Evolutionary conservation across 2,797 vertebrate genomes (phyloP), one percentile per base, ranked within the genome.

Genomic region (Hafferia zeledoni): DNA sequence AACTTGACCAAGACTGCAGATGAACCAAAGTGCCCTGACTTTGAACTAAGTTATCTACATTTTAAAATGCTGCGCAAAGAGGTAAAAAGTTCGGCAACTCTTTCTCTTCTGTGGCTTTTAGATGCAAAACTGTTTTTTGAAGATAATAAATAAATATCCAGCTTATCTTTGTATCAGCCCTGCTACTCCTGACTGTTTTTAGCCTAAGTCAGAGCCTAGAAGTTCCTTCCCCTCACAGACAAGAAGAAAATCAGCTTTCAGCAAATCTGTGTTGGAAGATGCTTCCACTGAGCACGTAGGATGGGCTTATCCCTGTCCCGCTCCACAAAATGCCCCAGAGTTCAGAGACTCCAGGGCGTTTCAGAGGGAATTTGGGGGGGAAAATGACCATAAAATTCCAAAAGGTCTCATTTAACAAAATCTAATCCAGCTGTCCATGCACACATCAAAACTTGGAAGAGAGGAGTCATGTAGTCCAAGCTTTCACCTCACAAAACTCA

Each of bases 251-350:
- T 37, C 6, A 77, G 19, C 28, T 89, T 63, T 59, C 41, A 81
- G 81, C 53, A 92, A 49, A 83, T 63, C 31, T 16, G 31, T 3
- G 5, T 7, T 60, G 53, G 28, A 59, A 93, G 76, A 59, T n/a
- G 23, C 24, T 95, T 80, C 60, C 39, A 49, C 52, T 1, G n/a
- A 2, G 56, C 71, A 41, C 1, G 7, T 3, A 60, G 16, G 12
- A 52, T 0, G 2, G 49, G 37, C 22, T 83, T 27, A 59, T n/a
- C 2, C 1, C 28, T 18, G 0, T 8, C 46, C 57, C 0, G 0
- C 28, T 27, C n/a, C 59, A 55, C 31, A 18, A n/a, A 88, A 47
- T 4, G 3, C 31, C 17, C 5, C 7, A 6, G 78, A 81, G 71
- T 65, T 80, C 60, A 75, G 25, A 72, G 87, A 37, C 23, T 35